phyloP scores from a whole-genome alignment of 1,140 invertebrate genomes.

The Polypedilum pembai region DNA sequence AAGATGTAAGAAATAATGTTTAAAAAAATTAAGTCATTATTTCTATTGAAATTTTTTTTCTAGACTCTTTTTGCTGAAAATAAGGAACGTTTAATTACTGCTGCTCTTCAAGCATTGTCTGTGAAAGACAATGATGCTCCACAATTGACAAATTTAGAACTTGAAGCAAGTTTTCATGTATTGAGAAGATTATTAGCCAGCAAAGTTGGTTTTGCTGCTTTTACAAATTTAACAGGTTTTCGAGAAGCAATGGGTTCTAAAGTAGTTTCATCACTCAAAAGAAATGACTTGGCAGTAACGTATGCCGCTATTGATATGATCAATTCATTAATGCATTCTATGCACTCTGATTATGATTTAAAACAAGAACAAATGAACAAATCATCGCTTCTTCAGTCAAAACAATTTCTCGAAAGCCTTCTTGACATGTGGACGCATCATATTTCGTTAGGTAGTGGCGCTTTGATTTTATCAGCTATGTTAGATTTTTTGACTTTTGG shows the following conservation, averaged over 20 bases:
- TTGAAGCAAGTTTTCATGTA: constrained; percentile 92
- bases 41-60: constrained; percentile 33
- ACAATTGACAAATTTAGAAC: constrained; percentile 54
- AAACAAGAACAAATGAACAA: constrained; percentile 98
- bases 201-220: constrained; percentile 94
- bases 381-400: constrained; percentile 84
- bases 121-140: constrained; percentile 56
- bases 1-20: constrained; percentile 83
- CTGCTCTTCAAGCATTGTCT: constrained; percentile 66
- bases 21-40: too few relatives aligned
- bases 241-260: constrained; percentile 89
- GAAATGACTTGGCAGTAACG: constrained; percentile 81
- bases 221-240: constrained; percentile 84
- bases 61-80: constrained; percentile 95
- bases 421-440: constrained; percentile 93
- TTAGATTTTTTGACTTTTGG: constrained; percentile 98
- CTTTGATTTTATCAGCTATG: constrained; percentile 83
- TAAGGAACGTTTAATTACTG: constrained; percentile 91
- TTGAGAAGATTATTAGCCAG: constrained; percentile 87
- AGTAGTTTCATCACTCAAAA: constrained; percentile 83
- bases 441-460: constrained; percentile 74
- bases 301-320: constrained; percentile 96
- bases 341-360: constrained; percentile 93
- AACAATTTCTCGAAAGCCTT: constrained; percentile 86
- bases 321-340: constrained; percentile 96